Percentiles rank a stretch among this genome's conserved stretches.
These are phyloP conservation scores for Torymus aiolomorphi DNA, from an alignment of 2,888 invertebrate genomes.

Conservation along the genomic window DNA sequence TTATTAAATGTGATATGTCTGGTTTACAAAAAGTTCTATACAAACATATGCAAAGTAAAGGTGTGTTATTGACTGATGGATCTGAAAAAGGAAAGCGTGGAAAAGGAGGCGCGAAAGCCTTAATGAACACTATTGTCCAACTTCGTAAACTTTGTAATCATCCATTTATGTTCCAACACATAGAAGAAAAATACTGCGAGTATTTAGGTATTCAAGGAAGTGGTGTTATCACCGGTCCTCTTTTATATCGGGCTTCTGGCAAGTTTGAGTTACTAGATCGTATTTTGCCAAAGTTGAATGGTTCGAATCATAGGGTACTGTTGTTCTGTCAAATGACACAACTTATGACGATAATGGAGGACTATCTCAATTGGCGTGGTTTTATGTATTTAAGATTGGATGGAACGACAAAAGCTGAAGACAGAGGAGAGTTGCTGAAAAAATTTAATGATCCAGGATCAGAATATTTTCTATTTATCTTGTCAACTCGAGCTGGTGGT, in stretches of 20 bases:
- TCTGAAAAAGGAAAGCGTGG: conserved; percentile 97
- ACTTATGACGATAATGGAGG: conserved; percentile 99
- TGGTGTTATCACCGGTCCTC: conserved; percentile 89
- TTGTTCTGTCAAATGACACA: conserved; percentile 99
- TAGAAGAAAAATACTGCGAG: conserved; percentile 98
- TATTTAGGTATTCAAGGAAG: conserved; percentile 86
- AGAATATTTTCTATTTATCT: conserved; percentile 95
- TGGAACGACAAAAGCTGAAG: conserved; percentile 98
- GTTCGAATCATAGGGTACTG: conserved; percentile 93
- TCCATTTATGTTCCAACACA: conserved; percentile 99
- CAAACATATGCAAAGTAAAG: conserved; percentile 98
- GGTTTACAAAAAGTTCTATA: conserved; percentile 95
- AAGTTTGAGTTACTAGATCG: conserved; percentile 98
- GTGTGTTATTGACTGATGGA: conserved; percentile 95
- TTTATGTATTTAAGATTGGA: conserved; percentile 95
- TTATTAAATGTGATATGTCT: conserved; percentile 99
- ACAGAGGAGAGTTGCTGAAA: conserved; percentile 94
- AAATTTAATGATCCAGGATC: conserved; percentile 93
- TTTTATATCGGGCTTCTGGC: conserved; percentile 94
- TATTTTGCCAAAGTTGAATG: conserved; percentile 96
- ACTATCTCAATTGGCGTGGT: conserved; percentile 93
- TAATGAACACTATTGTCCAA: conserved; percentile 99
- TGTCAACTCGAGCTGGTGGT: conserved; percentile 98
- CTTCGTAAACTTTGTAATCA: conserved; percentile 99
- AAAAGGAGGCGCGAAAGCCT: conserved; percentile 95